Evolutionary conservation across 30 jellyfish, hydroid and myxozoan species (phyloP), one percentile per base, ranked within the genome.

Genomic region (Aurelia sp.): DNA sequence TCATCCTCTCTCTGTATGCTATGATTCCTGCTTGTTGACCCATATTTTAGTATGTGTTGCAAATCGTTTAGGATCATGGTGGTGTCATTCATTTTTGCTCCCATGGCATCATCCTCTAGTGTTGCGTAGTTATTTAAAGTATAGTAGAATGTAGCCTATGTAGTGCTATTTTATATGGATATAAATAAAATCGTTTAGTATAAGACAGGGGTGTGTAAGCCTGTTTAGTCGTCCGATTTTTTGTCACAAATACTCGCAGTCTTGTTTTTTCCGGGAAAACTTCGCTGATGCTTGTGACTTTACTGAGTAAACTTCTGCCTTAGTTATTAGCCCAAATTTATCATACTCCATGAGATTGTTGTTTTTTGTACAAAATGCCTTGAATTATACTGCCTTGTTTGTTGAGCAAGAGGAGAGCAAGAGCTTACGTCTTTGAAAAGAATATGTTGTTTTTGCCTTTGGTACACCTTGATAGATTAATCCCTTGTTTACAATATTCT

Each of bases 191-290:
- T 76, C 77, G 78, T 62, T 21, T 76, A 24, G 62, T 78, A 40
- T 76, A 76, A 48, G 64, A 61, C 67, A 74, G 76, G 60, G 33
- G 2, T 27, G 63, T 61, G 64, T 75, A 70, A 82, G 38, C 74
- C 74, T 70, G 86, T 67, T 82, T 82, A 47, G 59, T n/a, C 35
- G 80, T 67, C 62, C 60, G 80, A 82, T 63, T 69, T 59, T 82
- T 63, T 31, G 75, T 57, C 75, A 66, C 72, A 72, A 70, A 82
- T 70, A 71, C 31, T 65, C 74, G 70, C 62, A 68, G 35, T 60
- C 61, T 8, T 71, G 92, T 82, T 82, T 82, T 74, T 82, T 82
- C 92, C 92, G 92, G 85, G 58, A 61, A 69, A 70, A 70, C 87
- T 67, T 13, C 52, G 41, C 69, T 30, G 60, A 57, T 76, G 77